phyloP scores from a whole-genome alignment of 2,888 invertebrate species.

The Pyrrhia umbra region DNA sequence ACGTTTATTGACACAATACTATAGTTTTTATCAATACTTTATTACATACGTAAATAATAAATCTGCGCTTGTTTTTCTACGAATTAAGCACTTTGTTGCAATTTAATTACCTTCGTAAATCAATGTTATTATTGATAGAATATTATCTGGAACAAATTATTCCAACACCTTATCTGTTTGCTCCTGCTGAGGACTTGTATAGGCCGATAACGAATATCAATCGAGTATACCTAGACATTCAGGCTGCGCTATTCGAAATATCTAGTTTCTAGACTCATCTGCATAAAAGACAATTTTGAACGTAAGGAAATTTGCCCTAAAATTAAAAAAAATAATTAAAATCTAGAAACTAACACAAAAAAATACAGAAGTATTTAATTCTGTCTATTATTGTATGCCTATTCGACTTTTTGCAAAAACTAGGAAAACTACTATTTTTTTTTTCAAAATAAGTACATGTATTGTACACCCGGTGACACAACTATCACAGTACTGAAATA shows the following conservation, averaged over 20 bases:
- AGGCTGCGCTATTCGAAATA: not conserved
- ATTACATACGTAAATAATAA: constrained; percentile 59
- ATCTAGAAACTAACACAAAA: too few relatives aligned
- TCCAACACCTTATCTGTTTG: constrained; percentile 30
- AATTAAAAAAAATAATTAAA: too few relatives aligned
- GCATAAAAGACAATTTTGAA: too few relatives aligned
- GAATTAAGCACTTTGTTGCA: constrained; percentile 39
- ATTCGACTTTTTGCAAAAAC: too few relatives aligned
- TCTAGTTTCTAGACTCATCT: not conserved
- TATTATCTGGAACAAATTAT: constrained; percentile 46
- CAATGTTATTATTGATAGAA: constrained; percentile 30
- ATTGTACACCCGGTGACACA: too few relatives aligned
- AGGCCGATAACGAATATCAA: constrained; percentile 10
- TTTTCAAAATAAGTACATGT: too few relatives aligned
- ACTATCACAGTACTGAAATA: too few relatives aligned
- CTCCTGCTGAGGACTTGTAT: constrained; percentile 20
- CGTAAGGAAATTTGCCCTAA: too few relatives aligned
- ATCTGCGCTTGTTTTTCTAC: constrained; percentile 64
- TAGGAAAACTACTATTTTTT: too few relatives aligned
- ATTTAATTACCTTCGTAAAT: constrained; percentile 40
- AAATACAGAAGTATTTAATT: too few relatives aligned
- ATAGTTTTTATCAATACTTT: constrained; percentile 54
- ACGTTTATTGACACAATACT: constrained; percentile 5
- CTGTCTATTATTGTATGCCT: too few relatives aligned
- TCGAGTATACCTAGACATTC: constrained; percentile 3